Conservation (phyloP, 2,113 vertebrate genomes). For the Carassius auratus region DNA sequence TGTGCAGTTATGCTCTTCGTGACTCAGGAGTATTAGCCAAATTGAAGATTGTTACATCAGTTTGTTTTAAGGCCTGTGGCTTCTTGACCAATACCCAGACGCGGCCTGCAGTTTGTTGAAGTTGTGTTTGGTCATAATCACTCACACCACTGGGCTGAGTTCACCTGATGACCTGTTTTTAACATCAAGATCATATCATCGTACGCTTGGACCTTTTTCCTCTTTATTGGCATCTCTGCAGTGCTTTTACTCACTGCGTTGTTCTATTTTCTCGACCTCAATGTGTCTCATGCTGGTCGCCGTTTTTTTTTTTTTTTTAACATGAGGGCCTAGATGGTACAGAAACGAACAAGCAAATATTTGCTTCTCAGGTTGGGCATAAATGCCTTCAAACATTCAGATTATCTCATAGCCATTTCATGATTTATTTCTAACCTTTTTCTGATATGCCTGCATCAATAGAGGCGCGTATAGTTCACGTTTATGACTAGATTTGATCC, state of each 20-base stretch:
- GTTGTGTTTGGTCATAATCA: slow-evolving; percentile 60
- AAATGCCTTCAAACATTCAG: background rate
- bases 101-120: slow-evolving; percentile 72
- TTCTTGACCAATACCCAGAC: slow-evolving; percentile 54
- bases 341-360: slow-evolving; percentile 21
- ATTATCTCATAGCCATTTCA: background rate
- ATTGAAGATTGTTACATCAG: slow-evolving; percentile 64
- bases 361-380: background rate
- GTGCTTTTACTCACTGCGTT: background rate
- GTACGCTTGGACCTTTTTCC: background rate
- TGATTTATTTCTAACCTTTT: background rate
- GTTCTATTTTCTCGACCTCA: background rate
- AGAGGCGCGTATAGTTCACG: background rate
- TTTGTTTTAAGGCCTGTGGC: slow-evolving; percentile 58
- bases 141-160: slow-evolving; percentile 57
- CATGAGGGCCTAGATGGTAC: background rate
- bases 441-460: background rate
- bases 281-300: background rate
- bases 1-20: slow-evolving; percentile 63
- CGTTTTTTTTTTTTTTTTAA: too few relatives aligned
- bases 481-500: background rate
- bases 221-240: background rate
- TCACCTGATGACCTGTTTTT: slow-evolving; percentile 2
- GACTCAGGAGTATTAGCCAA: slow-evolving; percentile 67
- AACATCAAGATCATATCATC: background rate